Evolutionary conservation across 2,113 vertebrate genomes (phyloP).

Genomic region (Trogon melanurus): DNA sequence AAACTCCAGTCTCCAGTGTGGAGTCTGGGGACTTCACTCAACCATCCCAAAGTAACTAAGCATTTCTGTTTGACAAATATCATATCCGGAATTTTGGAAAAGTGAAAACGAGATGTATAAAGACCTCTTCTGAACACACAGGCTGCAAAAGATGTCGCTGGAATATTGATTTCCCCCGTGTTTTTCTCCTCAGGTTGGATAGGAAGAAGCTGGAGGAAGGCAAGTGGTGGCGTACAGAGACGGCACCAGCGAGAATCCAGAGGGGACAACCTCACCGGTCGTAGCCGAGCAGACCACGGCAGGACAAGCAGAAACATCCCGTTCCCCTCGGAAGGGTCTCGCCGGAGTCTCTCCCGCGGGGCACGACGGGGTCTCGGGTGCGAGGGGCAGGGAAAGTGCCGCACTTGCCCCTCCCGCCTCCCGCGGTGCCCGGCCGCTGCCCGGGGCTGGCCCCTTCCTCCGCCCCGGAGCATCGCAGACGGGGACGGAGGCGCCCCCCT

Average conservation of each 20-base stretch:
- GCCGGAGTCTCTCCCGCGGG: not conserved
- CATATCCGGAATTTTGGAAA: not conserved
- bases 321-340: not conserved
- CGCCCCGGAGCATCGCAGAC: not conserved
- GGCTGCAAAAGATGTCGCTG: not conserved
- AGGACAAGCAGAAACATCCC: not conserved
- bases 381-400: too few species aligned
- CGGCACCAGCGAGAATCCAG: rapidly evolving
- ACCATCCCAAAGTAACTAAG: not conserved
- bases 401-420: not conserved
- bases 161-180: not conserved
- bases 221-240: too few species aligned
- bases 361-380: not conserved
- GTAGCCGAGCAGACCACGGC: not conserved
- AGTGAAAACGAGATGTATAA: not conserved
- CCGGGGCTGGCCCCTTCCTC: not conserved
- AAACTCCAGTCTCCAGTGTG: not conserved
- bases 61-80: not conserved
- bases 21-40: not conserved
- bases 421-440: not conserved
- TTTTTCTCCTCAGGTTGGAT: not conserved
- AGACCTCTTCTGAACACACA: not conserved
- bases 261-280: rapidly evolving
- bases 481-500: not conserved
- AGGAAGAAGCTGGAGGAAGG: not conserved